Evolutionary conservation across 2,113 vertebrate genomes (phyloP).

Genomic region (Chaetodon trifascialis): DNA sequence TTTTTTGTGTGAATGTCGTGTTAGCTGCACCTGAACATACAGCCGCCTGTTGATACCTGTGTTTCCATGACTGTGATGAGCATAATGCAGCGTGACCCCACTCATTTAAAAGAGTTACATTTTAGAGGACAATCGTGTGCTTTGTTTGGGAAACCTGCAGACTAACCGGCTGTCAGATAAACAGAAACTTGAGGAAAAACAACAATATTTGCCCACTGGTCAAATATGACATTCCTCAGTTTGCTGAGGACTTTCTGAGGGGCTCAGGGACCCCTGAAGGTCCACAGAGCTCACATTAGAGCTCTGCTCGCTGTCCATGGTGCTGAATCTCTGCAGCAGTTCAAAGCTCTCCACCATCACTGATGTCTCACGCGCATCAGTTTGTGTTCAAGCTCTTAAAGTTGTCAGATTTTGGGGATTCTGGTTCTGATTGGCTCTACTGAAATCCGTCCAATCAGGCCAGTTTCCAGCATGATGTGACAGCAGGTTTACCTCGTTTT

Average conservation of each 20-base stretch:
- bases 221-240: neutral
- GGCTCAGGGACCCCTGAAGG: neutral
- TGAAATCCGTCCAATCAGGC: neutral
- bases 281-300: neutral
- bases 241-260: neutral
- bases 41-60: too few relatives aligned
- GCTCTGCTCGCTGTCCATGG: neutral
- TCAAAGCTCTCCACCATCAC: neutral
- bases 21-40: too few relatives aligned
- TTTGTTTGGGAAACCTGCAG: too few relatives aligned
- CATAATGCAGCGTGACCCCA: too few relatives aligned
- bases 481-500: conserved; percentile 20
- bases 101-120: too few relatives aligned
- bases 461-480: neutral
- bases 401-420: too few relatives aligned
- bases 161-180: neutral
- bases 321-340: conserved; percentile 4
- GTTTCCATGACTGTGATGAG: too few relatives aligned
- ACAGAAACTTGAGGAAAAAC: neutral
- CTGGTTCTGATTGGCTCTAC: neutral
- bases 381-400: too few relatives aligned
- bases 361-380: too few relatives aligned
- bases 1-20: too few relatives aligned
- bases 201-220: neutral
- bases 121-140: too few relatives aligned